Evolutionary conservation across 2,797 vertebrate genomes (phyloP).

Genomic region (Anguilla obscura): DNA sequence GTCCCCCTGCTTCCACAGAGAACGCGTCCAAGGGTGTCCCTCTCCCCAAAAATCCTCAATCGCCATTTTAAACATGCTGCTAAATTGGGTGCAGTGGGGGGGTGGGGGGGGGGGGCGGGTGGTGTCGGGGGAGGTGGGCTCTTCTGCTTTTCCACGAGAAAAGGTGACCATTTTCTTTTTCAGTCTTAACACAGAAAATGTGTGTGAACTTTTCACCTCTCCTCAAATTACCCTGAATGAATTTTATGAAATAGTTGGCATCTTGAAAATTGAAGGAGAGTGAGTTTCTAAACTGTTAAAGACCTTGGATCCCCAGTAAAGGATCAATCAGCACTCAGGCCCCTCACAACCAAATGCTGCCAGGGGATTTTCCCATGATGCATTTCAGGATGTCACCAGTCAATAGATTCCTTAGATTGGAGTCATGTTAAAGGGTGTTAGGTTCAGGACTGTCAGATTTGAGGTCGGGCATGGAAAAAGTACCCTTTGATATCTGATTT

Average conservation of each 20-base stretch:
- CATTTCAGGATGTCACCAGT: background rate
- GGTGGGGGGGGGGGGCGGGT: too few relatives aligned
- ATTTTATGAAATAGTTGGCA: background rate
- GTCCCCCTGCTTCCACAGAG: background rate
- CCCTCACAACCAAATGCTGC: background rate
- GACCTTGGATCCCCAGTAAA: background rate
- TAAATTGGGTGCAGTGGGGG: background rate
- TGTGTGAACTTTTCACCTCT: background rate
- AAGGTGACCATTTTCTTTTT: background rate
- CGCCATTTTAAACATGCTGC: too few relatives aligned
- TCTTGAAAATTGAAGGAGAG: background rate
- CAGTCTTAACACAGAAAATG: background rate
- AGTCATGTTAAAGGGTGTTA: background rate
- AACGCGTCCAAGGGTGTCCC: background rate
- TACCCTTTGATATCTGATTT: background rate
- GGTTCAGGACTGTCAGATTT: background rate
- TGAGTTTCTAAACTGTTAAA: background rate
- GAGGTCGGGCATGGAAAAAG: background rate
- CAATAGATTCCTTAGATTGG: background rate
- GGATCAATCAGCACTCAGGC: background rate
- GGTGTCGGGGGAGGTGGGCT: too few relatives aligned
- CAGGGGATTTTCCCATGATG: slow-evolving; percentile 19
- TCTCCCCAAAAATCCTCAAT: too few relatives aligned
- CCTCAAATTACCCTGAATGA: background rate
- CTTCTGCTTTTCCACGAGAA: too few relatives aligned